A percentile compares a stretch with the other conserved stretches of the same genome.
Evolutionary conservation across 2,797 vertebrate species (phyloP).

Genomic region (Lagorchestes hirsutus): DNA sequence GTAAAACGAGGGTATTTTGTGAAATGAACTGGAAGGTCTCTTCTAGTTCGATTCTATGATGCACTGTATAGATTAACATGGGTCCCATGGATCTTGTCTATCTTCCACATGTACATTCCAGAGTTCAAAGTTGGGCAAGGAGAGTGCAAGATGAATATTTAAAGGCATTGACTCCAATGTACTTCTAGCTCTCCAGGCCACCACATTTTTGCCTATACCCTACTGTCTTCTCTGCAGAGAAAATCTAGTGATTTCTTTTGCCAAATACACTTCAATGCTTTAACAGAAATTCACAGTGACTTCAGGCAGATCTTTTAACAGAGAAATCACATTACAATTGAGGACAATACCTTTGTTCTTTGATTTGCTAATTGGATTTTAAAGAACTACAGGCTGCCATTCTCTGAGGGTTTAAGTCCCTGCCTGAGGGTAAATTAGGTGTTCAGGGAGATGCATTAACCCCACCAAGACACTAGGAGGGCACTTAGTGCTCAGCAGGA

Average conservation of each 20-base stretch:
- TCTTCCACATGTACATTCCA: neutral
- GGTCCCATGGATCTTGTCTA: neutral
- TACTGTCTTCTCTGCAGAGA: neutral
- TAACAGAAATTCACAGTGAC: neutral
- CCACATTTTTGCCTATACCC: neutral
- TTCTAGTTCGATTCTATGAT: neutral
- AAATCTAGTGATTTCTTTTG: neutral
- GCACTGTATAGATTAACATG: neutral
- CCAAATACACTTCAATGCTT: neutral
- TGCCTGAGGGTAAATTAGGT: neutral
- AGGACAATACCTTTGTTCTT: neutral
- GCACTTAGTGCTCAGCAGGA: neutral
- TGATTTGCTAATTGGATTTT: neutral
- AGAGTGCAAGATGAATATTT: neutral
- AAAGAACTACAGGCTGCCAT: neutral
- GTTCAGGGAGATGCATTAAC: neutral
- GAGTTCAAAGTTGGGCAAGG: neutral
- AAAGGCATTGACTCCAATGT: neutral
- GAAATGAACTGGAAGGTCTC: neutral
- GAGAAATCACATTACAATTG: neutral
- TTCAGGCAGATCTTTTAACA: neutral
- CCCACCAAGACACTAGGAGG: neutral
- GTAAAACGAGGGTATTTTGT: neutral
- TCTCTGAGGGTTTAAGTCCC: neutral
- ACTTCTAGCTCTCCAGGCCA: neutral